These are phyloP conservation scores for Lacerta bilineata DNA, from an alignment of 2,797 vertebrate genomes.

Conservation along the genomic window DNA sequence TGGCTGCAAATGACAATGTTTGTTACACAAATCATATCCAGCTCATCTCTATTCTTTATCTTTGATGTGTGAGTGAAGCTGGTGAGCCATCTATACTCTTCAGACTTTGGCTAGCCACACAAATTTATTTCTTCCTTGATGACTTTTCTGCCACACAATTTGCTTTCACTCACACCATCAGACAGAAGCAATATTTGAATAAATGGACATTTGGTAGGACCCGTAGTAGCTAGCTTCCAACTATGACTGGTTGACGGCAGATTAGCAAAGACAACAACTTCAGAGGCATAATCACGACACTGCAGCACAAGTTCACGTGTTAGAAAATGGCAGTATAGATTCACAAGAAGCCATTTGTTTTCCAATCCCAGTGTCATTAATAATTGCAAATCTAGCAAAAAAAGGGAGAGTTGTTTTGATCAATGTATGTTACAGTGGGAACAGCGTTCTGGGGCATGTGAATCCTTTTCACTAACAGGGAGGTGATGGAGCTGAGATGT, in stretches of 20 bases:
- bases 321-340: constrained; percentile 15
- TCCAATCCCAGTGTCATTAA: constrained; percentile 43
- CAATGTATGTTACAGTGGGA: background rate
- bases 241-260: background rate
- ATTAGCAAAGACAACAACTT: background rate
- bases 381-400: constrained; percentile 15
- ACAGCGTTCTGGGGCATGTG: background rate
- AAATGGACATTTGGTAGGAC: background rate
- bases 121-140: background rate
- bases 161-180: background rate
- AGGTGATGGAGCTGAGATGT: background rate
- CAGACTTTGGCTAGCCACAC: background rate
- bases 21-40: background rate
- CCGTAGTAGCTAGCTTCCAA: background rate
- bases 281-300: background rate
- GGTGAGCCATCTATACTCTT: constrained; percentile 29
- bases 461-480: background rate
- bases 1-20: too few species aligned
- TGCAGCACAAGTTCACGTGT: background rate
- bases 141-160: background rate
- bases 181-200: background rate
- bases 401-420: background rate
- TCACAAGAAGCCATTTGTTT: constrained; percentile 49
- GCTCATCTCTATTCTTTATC: background rate
- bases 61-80: constrained; percentile 56